Evolutionary conservation across 2,888 invertebrate species (phyloP), one percentile per base, ranked within the genome.

Genomic region (Phragmatobia fuliginosa): DNA sequence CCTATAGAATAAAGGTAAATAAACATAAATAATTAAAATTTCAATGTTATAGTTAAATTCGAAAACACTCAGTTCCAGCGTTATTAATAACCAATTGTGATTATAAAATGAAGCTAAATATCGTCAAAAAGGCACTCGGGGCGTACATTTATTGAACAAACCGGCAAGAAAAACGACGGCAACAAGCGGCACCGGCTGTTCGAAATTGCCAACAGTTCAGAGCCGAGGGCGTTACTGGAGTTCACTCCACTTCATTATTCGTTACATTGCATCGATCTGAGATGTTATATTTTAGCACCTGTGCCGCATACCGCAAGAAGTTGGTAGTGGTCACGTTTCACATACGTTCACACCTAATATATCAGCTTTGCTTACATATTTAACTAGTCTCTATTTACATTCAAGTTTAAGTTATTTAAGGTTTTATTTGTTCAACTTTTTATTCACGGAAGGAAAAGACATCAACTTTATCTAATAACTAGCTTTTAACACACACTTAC

Each of bases 61-160:
- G n/a, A n/a, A n/a, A n/a, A n/a, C n/a, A n/a, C n/a, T n/a, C n/a
- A 14, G 16, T 10, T 14, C 10, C 10, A 33, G 33, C 70, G 71
- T 75, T 77, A 72, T 72, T 76, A 76, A 79, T 81, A 80, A 78
- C 80, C 84, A 85, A 87, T 87, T 85, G 86, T 87, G 86, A 84
- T 81, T 83, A 87, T 87, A 89, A 89, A 89, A 88, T 87, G 86
- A 85, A 84, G 82, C 85, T 86, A 61, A n/a, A 88, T 87, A 87
- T 85, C 81, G 87, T 87, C 88, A 87, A 87, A 91, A 90, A 87
- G 84, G 88, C 85, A 84, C 87, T 90, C 86, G 79, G 83, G 83
- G 82, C 88, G 86, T 87, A 91, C 92, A 91, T 92, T 92, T 92
- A 92, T 91, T 89, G 90, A 91, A 91, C 90, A 89, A 90, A 91